phyloP scores from a whole-genome alignment of 2,113 vertebrate genomes.

The Trichomycterus rosablanca region DNA sequence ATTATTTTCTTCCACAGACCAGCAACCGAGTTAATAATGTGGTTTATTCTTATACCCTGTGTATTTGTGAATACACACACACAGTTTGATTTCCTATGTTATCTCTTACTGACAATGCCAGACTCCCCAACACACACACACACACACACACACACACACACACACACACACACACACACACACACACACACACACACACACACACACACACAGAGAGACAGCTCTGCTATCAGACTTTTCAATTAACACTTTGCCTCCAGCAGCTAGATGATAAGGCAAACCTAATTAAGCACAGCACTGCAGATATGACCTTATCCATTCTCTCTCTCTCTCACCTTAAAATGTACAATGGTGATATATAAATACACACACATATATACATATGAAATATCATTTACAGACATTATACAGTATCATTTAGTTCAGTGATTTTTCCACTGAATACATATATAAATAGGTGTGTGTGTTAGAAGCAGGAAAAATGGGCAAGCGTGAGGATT shows the following conservation, averaged over 20 bases:
- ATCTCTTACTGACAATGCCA: slow-evolving; percentile 9
- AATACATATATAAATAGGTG: no score
- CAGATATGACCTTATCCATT: slow-evolving; percentile 40
- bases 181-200: no score
- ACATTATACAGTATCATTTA: no score
- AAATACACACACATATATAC: background rate
- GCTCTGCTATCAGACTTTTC: slow-evolving; percentile 43
- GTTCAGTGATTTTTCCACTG: no score
- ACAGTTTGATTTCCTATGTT: slow-evolving; percentile 13
- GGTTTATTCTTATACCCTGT: background rate
- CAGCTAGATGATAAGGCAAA: slow-evolving; percentile 43
- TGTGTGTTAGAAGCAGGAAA: no score
- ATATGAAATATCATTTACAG: background rate
- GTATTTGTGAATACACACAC: background rate
- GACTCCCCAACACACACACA: no score
- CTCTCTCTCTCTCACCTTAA: slow-evolving; percentile 5
- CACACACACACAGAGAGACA: no score
- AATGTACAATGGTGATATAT: no score
- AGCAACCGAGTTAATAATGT: background rate
- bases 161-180: no score
- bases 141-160: background rate
- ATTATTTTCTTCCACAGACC: background rate
- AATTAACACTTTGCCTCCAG: slow-evolving; percentile 44
- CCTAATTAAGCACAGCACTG: slow-evolving; percentile 39
- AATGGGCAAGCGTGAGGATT: no score